phyloP scores from a whole-genome alignment of 2,888 invertebrate genomes.

The Camponotus fellah region DNA sequence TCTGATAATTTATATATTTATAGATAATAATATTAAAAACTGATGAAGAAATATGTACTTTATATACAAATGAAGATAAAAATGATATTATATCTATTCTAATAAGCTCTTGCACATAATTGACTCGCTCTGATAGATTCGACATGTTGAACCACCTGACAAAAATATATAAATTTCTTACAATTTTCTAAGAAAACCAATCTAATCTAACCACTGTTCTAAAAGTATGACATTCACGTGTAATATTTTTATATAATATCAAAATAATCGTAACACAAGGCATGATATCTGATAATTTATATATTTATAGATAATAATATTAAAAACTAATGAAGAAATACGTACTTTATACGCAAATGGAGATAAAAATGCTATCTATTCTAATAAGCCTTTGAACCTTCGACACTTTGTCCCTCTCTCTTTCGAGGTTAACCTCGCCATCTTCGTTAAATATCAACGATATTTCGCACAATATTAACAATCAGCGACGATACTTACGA shows the following conservation, averaged over 20 bases:
- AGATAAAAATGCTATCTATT: no score
- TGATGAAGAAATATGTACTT: not conserved
- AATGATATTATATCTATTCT: not conserved
- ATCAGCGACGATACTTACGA: slow-evolving; percentile 72
- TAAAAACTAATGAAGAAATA: not conserved
- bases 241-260: not conserved
- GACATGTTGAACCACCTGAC: slow-evolving; percentile 84
- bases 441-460: not conserved
- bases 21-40: not conserved
- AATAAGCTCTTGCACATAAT: slow-evolving; percentile 88
- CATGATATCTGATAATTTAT: not conserved
- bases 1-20: not conserved
- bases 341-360: no score
- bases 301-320: not conserved
- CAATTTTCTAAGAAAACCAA: not conserved
- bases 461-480: not conserved
- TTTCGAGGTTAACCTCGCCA: not conserved
- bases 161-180: slow-evolving; percentile 33
- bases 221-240: not conserved
- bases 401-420: not conserved
- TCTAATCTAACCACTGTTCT: not conserved
- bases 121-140: slow-evolving; percentile 82
- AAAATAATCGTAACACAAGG: not conserved
- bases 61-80: no score
- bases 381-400: not conserved